Base-by-base conservation (phyloP, 2,888 invertebrate genomes). In the Synanthedon myopaeformis region DNA sequence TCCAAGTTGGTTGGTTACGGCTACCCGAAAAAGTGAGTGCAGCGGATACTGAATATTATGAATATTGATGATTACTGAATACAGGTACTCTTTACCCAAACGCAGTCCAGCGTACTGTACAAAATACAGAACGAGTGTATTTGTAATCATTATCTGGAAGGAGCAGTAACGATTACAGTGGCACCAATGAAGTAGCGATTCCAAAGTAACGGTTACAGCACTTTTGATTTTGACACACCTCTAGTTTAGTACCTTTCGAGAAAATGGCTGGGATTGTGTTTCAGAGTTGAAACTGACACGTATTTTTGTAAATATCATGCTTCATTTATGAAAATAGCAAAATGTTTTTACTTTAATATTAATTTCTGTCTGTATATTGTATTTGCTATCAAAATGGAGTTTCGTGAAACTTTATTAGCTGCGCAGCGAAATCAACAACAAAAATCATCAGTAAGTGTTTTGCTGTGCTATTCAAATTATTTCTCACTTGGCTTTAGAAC, bases 391-490 rank as follows among this genome's bases (percentile, higher is more conserved):
- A 56, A 70, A 73, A 87, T 87, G 87, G 87, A 87, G 71, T 87
- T 87, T 61, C 82, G 86, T 8, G 86, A 87, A 63, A 87, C 87
- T 14, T 71, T 87, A 58, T 68, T 87, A 58, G 87, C 86, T 67
- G 87, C 87, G 57, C 87, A 87, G 68, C 72, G 83, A 67, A 87
- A 87, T 76, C 86, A 87, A 84, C 86, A 87, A 83, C 82, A 85
- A 73, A 85, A 87, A 71, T 83, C 87, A 77, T 84, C 85, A 79
- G 86, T 85, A 72, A 85, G 84, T 82, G 67, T 63, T 51, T 51
- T 61, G 60, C 54, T 66, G 66, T 63, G 49, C 49, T 19, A 17
- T n/a, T 45, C n/a, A 45, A 10, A 49, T 17, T 49, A 11, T 49
- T 14, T 19, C 49, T 11, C 3, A 12, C 10, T 49, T 19, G 19